Evolutionary conservation across 2,888 invertebrate species (phyloP), one percentile per base, ranked within the genome.

Genomic region (Lasioglossum lativentre): DNA sequence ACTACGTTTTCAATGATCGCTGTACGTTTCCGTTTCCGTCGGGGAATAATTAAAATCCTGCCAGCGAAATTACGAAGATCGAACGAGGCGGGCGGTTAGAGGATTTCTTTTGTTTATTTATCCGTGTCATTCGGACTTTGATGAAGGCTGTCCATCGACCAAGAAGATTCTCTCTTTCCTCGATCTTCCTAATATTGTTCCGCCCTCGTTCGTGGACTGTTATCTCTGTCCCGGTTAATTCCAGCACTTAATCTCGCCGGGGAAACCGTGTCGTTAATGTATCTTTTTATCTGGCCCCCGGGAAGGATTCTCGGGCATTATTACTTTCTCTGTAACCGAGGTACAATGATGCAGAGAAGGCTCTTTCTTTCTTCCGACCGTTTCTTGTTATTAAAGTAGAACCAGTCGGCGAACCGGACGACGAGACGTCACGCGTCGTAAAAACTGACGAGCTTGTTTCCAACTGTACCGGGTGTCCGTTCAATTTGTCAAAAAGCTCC

Each of bases 381-480:
- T 78, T 82, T 75, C 83, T 78, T 84, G 74, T 83, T 78, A 84
- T 84, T 83, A 78, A 84, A 83, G 83, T 84, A 34, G 84, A 83
- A 78, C 84, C 75, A 63, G 83, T 75, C 78, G 70, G 59, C 27
- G 83, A 59, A 68, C 59, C 23, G 59, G 72, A 27, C 71, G 27
- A 30, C 71, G 78, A 72, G 59, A 68, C 59, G 78, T 78, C 78
- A 66, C 52, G 71, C 70, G 40, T 78, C 74, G 78, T 34, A 45
- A 71, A 66, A 83, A 83, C 74, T 75, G 74, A 71, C 77, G 59
- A 75, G 76, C 30, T 66, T 59, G 34, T 52, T 45, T 27, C 40
- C 10, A 68, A 40, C 56, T 81, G 52, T 68, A 73, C 63, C 23
- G 34, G 59, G 77, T 59, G 77, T 70, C 40, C 38, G 30, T 74